A percentile compares a stretch with the other conserved stretches of the same genome.
Evolutionary conservation across 2,113 vertebrate genomes (phyloP).

Genomic region (Hypanus sabinus): DNA sequence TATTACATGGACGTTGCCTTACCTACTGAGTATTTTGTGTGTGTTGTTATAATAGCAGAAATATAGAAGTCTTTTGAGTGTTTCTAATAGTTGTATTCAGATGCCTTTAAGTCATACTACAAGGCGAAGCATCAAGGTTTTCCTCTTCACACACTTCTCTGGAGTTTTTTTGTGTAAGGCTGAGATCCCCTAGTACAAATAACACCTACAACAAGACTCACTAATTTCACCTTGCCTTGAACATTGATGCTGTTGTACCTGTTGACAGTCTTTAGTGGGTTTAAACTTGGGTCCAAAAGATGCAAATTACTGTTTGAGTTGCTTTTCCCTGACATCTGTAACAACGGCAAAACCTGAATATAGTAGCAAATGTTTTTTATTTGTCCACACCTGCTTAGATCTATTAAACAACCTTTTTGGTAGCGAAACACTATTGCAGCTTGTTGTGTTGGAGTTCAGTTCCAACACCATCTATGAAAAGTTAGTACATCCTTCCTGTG

Average conservation of each 20-base stretch:
- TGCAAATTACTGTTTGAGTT: background rate
- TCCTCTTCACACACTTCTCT: background rate
- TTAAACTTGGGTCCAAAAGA: background rate
- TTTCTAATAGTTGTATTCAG: background rate
- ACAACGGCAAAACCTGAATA: background rate
- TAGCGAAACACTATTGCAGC: too few species aligned
- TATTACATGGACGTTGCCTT: too few species aligned
- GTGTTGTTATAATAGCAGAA: background rate
- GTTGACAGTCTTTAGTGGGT: background rate
- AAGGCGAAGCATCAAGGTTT: background rate
- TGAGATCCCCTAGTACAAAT: background rate
- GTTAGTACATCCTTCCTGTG: too few species aligned
- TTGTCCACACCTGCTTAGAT: background rate
- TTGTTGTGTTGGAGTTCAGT: too few species aligned
- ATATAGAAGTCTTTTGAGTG: background rate
- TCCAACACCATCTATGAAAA: too few species aligned
- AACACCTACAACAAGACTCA: too few species aligned
- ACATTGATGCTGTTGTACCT: background rate
- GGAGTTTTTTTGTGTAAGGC: background rate
- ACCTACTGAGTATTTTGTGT: too few species aligned
- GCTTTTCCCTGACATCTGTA: background rate
- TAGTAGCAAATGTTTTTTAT: background rate
- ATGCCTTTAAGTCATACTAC: background rate
- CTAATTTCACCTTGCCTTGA: background rate
- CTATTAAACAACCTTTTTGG: background rate